A percentile compares a stretch with the other conserved stretches of the same genome.
Conservation (phyloP, 2,113 vertebrate species). For the Clarias macrocephalus region DNA sequence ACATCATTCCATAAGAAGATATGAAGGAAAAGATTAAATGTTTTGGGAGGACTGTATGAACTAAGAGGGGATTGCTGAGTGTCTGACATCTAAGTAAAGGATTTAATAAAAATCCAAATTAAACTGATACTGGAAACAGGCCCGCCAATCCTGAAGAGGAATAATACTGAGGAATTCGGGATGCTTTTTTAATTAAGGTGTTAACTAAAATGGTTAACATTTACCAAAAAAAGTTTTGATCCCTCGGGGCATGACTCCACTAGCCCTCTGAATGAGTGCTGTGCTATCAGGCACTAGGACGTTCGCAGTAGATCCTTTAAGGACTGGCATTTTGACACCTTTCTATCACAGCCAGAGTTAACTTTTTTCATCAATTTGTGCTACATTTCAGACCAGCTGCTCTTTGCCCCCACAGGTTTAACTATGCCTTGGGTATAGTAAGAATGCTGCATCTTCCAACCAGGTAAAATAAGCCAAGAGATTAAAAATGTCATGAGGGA, state of each 20-base stretch:
- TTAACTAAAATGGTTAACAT: background rate
- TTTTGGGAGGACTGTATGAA: slow-evolving; percentile 7
- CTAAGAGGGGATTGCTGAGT: slow-evolving; percentile 33
- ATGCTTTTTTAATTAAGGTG: background rate
- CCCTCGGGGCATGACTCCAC: too few relatives aligned
- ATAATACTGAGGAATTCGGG: background rate
- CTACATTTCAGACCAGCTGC: too few relatives aligned
- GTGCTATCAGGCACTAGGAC: too few relatives aligned
- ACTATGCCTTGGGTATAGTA: background rate
- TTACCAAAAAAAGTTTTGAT: too few relatives aligned
- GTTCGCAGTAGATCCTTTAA: too few relatives aligned
- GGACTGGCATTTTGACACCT: too few relatives aligned
- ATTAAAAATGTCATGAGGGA: background rate
- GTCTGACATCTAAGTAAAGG: background rate
- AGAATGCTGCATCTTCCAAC: background rate
- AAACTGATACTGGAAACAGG: background rate
- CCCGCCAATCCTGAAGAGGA: background rate
- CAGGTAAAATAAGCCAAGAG: background rate
- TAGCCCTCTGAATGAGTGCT: too few relatives aligned
- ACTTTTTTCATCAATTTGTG: too few relatives aligned
- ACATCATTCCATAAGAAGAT: slow-evolving; percentile 48
- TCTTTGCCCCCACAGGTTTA: too few relatives aligned
- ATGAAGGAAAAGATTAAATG: background rate
- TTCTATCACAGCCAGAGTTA: too few relatives aligned
- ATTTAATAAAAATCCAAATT: background rate